Conservation (phyloP, 2,113 vertebrate species). For the Ovis canadensis region DNA sequence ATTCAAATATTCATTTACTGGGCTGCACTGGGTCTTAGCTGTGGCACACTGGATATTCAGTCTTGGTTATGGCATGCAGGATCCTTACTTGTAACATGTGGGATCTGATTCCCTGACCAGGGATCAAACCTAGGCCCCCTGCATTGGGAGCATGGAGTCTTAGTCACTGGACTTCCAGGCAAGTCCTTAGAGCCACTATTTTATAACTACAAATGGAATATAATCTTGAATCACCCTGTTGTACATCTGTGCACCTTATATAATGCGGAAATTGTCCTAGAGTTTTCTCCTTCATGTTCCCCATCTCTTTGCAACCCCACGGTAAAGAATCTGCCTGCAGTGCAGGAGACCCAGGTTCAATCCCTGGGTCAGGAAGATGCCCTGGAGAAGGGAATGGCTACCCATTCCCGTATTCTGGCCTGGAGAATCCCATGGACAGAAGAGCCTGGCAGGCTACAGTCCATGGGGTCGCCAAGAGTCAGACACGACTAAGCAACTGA, state of each 20-base stretch:
- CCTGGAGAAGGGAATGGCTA: neutral
- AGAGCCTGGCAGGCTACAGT: neutral
- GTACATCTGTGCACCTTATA: neutral
- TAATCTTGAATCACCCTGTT: neutral
- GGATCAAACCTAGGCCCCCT: neutral
- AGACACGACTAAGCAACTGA: neutral
- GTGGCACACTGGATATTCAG: neutral
- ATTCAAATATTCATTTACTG: neutral
- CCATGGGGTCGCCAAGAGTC: neutral
- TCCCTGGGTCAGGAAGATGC: neutral
- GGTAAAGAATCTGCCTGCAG: neutral
- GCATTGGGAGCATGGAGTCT: neutral
- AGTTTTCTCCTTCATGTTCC: neutral
- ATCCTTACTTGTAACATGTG: neutral
- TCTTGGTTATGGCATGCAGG: neutral
- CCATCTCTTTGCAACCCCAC: neutral
- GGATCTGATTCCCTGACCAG: neutral
- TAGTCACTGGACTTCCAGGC: neutral
- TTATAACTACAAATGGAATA: neutral
- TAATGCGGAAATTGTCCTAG: neutral
- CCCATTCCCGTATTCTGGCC: neutral
- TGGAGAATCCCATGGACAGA: neutral
- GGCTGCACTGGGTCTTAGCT: neutral
- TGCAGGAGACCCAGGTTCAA: neutral
- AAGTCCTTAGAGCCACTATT: neutral